Base-by-base conservation (phyloP, 2,888 invertebrate genomes). In the Hypercompe scribonia region DNA sequence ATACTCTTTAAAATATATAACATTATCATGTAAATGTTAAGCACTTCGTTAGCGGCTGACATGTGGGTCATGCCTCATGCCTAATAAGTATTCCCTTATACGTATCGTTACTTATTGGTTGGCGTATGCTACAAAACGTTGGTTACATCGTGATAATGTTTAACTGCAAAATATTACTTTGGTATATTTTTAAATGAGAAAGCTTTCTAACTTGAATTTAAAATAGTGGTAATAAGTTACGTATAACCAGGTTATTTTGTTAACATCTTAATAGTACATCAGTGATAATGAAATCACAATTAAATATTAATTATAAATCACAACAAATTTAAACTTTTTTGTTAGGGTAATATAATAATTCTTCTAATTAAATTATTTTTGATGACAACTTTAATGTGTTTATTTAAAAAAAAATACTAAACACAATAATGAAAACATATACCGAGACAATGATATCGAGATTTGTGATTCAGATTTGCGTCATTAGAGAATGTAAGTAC, bases 1-100 rank as follows among this genome's bases (percentile, higher is more conserved):
- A n/a, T 87, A 78, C 82, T 77, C 83, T 84, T 74, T 78, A 75
- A 84, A 85, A 90, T 91, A 90, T 90, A 89, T 87, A 88, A 87
- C 86, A 85, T 80, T 84, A 84, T 82, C 84, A 87, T 88, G 83
- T 75, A 89, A 89, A 90, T 90, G 88, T 88, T 89, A 90, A 89
- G 84, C 87, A 86, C 87, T 89, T 91, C 88, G 91, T 91, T 90
- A 91, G 88, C 77, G 82, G 78, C 80, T 82, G 81, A 82, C 83
- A 86, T 80, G 76, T 83, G 75, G 82, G 79, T 81, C 83, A 83
- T 73, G 70, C 72, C 80, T 81, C 83, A 83, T 73, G 70, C 72
- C 80, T 77, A 78, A 84, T 82, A 81, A 82, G 82, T 84, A 79
- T 78, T 71, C 69, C 81, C 82, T 34, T 84, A 81, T 81, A 79